Conservation (phyloP, 2,888 invertebrate genomes). For the Apoderus coryli region DNA sequence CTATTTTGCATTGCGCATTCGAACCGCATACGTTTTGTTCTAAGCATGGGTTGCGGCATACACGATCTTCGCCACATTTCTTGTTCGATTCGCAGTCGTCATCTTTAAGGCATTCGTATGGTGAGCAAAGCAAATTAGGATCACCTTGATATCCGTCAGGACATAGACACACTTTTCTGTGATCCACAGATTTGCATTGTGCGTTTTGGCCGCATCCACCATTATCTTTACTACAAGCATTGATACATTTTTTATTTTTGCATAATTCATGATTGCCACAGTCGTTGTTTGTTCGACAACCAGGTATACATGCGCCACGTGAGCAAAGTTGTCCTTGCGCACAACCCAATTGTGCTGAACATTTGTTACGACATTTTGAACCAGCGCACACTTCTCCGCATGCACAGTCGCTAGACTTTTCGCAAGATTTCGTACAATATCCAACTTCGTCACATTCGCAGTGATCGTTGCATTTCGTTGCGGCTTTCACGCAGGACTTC, state of each 20-base stretch:
- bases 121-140: conserved; percentile 57
- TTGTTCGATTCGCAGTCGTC: conserved; percentile 67
- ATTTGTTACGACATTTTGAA: conserved; percentile 59
- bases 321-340: conserved; percentile 61
- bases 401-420: conserved; percentile 50
- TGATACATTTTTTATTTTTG: conserved; percentile 49
- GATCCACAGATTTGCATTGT: conserved; percentile 62
- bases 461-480: conserved; percentile 54
- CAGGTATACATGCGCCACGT: conserved; percentile 57
- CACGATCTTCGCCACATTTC: conserved; percentile 51
- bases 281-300: conserved; percentile 66
- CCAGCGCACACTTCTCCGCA: conserved; percentile 68
- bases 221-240: conserved; percentile 49
- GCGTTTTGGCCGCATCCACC: conserved; percentile 73
- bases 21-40: conserved; percentile 63
- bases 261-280: conserved; percentile 68
- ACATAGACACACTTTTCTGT: conserved; percentile 73
- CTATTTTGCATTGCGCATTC: conserved; percentile 72
- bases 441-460: conserved; percentile 73
- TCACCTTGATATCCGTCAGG: conserved; percentile 76
- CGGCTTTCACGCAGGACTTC: conserved; percentile 59
- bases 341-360: conserved; percentile 54
- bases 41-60: conserved; percentile 72
- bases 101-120: conserved; percentile 62
- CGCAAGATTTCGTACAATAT: conserved; percentile 61